Evolutionary conservation across 1,140 invertebrate genomes (phyloP), one percentile per base, ranked within the genome.

Genomic region (Brachionus rotundiformis): DNA sequence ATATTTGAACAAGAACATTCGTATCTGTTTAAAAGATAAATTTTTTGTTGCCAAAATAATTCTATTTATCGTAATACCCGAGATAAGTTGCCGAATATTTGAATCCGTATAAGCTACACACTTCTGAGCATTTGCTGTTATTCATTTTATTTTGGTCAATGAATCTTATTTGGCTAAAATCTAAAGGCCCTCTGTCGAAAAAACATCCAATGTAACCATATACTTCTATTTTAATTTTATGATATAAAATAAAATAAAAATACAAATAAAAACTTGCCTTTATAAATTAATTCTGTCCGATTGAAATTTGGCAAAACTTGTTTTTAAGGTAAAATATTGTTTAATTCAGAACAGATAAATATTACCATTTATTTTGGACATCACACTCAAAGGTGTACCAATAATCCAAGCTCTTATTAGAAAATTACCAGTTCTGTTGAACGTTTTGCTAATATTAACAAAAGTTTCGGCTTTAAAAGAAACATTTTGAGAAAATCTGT

Each of bases 191-290:
- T 71, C 31, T 3, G 39, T 71, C 65, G 39, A 71, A 71, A 71
- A 31, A 71, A n/a, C 65, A 71, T n/a, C 65, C 65, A 71, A 23
- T 36, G 11, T 71, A 39, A 10, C 29, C 65, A n/a, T n/a, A n/a
- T 36, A 6, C 4, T 16, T 36, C 65, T 41, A 13, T 41, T 13
- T 11, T 11, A 41, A 36, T 0, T 7, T 71, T 19, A 16, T 27
- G 29, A 33, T 0, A 8, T 16, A 16, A n/a, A 23, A 8, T 8
- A 25, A 71, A 36, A 0, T 31, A 29, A 31, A n/a, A 65, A 29
- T 13, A 54, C 1, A 54, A 54, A 8, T 23, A 7, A 8, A 10
- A 19, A 23, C 23, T 7, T 19, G 1, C 39, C n/a, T 1, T 13
- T 0, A 41, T 41, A n/a, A n/a, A n/a, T n/a, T n/a, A n/a, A n/a